Evolutionary conservation across 2,113 vertebrate genomes (phyloP).

Genomic region (Rhineura floridana): DNA sequence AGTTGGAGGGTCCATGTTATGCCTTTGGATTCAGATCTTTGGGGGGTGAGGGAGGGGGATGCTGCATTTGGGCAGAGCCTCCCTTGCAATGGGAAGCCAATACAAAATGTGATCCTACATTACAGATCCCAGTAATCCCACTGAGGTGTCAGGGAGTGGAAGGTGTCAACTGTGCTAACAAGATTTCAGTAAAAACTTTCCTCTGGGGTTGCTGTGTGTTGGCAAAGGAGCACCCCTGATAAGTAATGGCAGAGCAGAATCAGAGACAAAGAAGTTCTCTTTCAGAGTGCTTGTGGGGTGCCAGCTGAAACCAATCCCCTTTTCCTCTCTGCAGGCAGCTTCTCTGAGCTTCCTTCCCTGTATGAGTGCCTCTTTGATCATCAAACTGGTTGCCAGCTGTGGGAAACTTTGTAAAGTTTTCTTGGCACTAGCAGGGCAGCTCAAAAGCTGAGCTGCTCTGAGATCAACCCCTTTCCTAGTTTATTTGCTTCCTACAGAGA

Average conservation of each 20-base stretch:
- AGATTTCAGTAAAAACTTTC: too few species aligned
- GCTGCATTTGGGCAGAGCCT: too few species aligned
- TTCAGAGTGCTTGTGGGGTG: neutral
- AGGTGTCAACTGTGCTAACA: neutral
- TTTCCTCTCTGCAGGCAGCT: neutral
- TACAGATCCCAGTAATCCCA: neutral
- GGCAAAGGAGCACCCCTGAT: neutral
- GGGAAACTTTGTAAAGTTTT: neutral
- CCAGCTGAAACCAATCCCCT: neutral
- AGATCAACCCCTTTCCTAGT: neutral
- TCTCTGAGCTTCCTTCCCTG: neutral
- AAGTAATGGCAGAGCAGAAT: neutral
- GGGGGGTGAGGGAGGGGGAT: too few species aligned
- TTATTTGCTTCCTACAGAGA: constrained; percentile 15
- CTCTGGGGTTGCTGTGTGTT: neutral
- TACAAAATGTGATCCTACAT: neutral
- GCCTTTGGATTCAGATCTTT: too few species aligned
- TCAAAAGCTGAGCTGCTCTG: neutral
- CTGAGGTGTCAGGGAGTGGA: neutral
- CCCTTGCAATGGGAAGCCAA: too few species aligned
- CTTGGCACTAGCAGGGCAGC: neutral
- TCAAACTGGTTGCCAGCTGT: neutral
- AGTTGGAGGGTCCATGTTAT: too few species aligned
- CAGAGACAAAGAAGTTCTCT: neutral
- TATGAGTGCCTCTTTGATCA: neutral